Conservation (phyloP, 2,797 vertebrate genomes). For the Ptychadena robeensis region DNA sequence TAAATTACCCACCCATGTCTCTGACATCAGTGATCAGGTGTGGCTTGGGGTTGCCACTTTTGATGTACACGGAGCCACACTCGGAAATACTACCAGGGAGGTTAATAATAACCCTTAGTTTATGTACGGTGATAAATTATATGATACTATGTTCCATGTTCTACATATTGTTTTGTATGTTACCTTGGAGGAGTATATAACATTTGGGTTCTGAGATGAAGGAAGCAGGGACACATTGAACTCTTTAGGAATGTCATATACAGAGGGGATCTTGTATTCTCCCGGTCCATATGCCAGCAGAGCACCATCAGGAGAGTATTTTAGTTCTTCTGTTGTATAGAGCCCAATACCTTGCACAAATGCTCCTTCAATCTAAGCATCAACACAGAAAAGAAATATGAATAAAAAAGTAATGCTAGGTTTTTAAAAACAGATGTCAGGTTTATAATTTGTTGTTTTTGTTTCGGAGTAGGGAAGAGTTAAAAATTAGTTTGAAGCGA, state of each 20-base stretch:
- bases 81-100: too few relatives aligned
- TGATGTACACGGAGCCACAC: too few relatives aligned
- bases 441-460: too few relatives aligned
- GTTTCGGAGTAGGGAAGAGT: too few relatives aligned
- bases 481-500: too few relatives aligned
- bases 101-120: too few relatives aligned
- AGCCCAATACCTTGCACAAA: constrained; percentile 87
- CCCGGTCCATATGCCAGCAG: constrained; percentile 82
- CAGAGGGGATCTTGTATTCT: constrained; percentile 85
- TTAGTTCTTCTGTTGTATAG: constrained; percentile 85
- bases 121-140: not conserved
- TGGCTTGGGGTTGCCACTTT: too few relatives aligned
- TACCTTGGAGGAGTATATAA: constrained; percentile 91
- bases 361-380: constrained; percentile 82
- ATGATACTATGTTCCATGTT: not conserved
- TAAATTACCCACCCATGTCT: too few relatives aligned
- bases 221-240: constrained; percentile 82
- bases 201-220: constrained; percentile 76
- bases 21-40: too few relatives aligned
- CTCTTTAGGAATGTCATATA: constrained; percentile 82
- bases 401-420: not conserved
- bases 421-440: too few relatives aligned
- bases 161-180: constrained; percentile 15
- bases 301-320: constrained; percentile 81
- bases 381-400: not conserved